These are phyloP conservation scores for Maccullochella peelii DNA, from an alignment of 2,113 vertebrate species.

Conservation along the genomic window DNA sequence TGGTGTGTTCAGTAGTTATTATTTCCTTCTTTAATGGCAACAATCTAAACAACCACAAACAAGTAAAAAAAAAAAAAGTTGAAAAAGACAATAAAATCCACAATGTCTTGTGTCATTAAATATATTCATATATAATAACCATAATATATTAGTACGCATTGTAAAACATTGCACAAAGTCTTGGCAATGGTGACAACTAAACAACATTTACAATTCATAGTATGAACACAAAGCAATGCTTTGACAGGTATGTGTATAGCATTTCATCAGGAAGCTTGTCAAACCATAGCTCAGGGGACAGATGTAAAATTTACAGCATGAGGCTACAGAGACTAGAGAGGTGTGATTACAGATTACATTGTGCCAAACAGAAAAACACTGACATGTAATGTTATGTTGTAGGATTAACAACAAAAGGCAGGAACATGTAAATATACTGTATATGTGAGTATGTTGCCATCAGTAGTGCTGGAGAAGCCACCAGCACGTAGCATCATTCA, in stretches of 20 bases:
- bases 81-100: constrained; percentile 88
- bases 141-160: constrained; percentile 99
- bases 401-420: constrained; percentile 49
- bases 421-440: constrained; percentile 45
- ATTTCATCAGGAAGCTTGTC: constrained; percentile 59
- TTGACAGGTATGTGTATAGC: constrained; percentile 63
- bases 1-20: constrained; percentile 93
- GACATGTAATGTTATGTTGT: constrained; percentile 30
- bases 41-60: constrained; percentile 87
- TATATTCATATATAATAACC: constrained; percentile 99
- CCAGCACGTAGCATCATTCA: constrained; percentile 35
- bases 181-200: constrained; percentile 91
- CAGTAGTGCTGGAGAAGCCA: constrained; percentile 33
- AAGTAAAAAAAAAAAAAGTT: constrained; percentile 67
- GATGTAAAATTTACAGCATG: constrained; percentile 76
- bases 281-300: constrained; percentile 58
- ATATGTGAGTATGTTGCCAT: constrained; percentile 40
- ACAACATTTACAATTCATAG: constrained; percentile 96
- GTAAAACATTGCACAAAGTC: constrained; percentile 90
- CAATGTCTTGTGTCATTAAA: constrained; percentile 98
- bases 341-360: constrained; percentile 61
- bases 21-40: constrained; percentile 88
- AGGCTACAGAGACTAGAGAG: constrained; percentile 56
- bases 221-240: constrained; percentile 89
- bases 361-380: constrained; percentile 57